Base-by-base conservation (phyloP, 2,113 vertebrate genomes). In the Gasterosteus aculeatus region DNA sequence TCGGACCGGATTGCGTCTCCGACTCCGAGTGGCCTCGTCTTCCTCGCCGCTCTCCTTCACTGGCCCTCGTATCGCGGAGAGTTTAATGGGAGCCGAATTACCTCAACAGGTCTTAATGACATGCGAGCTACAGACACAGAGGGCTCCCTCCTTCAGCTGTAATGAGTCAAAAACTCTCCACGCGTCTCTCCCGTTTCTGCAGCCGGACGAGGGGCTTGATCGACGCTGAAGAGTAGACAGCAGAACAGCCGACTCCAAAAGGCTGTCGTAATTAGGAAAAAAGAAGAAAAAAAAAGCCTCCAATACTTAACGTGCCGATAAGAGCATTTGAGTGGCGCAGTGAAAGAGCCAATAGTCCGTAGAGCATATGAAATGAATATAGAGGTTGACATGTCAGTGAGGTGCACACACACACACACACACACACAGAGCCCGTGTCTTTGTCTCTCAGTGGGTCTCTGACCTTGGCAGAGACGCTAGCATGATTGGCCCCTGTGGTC, bases 81-180 rank as follows among this genome's bases (percentile, higher is more conserved):
- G 66, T 74, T 82, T 91, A 91, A 90, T 89, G 85, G 85, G 78
- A 84, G 82, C 85, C 76, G 80, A 89, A 88, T 90, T 88, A 89
- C 77, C 84, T 89, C 85, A 82, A 88, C 78, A 72, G 80, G 83
- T 79, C 85, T 75, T 87, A 87, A 91, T 88, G 81, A 85, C 74
- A 74, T 46, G 61, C 83, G 66, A 64, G 77, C 68, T 75, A 64
- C 75, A 69, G 74, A 78, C 73, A 69, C 81, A 77, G 72, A 85
- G 81, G 61, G 66, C 82, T 72, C 80, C 61, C 85, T 77, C 71
- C 73, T 79, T 42, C 64, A 77, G 39, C 83, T 7, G 65, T 80
- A 82, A 88, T 84, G 87, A 88, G 66, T 86, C 80, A 83, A 78
- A 26, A 38, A 82, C 81, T 85, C 85, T 82, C 68, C 59, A 54